A percentile compares a stretch with the other conserved stretches of the same genome.
phyloP scores from a whole-genome alignment of 2,888 invertebrate genomes.

The Papilio elwesi region DNA sequence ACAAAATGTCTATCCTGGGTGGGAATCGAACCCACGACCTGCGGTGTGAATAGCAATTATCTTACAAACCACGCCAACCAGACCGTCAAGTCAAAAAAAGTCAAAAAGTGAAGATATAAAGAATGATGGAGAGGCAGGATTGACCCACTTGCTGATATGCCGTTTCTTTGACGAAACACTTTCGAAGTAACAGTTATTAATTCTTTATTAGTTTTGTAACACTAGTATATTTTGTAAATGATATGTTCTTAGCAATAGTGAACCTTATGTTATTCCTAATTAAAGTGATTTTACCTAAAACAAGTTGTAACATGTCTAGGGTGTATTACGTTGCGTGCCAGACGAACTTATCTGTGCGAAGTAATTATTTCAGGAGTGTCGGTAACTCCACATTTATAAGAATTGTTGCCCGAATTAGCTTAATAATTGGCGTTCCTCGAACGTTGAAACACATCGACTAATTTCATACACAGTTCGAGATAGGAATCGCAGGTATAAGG shows the following conservation, averaged over 20 bases:
- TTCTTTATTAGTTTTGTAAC: conserved; percentile 3
- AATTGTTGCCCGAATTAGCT: conserved; percentile 33
- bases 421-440: conserved; percentile 29
- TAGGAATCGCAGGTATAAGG: background rate
- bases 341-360: conserved; percentile 19
- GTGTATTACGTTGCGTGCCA: conserved; percentile 27
- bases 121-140: too few species aligned
- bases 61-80: too few species aligned
- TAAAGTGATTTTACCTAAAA: background rate
- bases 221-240: background rate
- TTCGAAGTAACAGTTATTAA: background rate
- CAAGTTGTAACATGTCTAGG: background rate
- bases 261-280: background rate
- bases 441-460: conserved; percentile 17
- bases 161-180: too few species aligned
- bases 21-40: too few species aligned
- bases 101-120: too few species aligned
- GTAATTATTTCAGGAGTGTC: conserved; percentile 35
- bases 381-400: conserved; percentile 17
- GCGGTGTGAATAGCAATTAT: too few species aligned
- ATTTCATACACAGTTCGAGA: conserved; percentile 14
- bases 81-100: too few species aligned
- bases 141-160: too few species aligned
- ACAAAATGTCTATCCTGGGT: too few species aligned
- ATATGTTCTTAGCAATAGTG: background rate